Base-by-base conservation (phyloP, 2,113 vertebrate species). In the Meleagris gallopavo region DNA sequence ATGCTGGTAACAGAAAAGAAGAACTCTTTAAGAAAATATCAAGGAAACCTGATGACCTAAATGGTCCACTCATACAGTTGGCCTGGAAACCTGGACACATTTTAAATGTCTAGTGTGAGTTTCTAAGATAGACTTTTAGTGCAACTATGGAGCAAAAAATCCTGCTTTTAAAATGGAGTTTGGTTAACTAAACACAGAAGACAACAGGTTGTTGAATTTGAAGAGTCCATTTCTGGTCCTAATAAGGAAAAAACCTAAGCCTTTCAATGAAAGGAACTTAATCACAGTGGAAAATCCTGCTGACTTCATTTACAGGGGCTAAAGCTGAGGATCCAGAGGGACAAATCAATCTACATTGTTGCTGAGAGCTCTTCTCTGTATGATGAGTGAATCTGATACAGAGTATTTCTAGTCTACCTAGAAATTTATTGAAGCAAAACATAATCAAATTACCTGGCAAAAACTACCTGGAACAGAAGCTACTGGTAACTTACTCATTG, bases 1-100 rank as follows among this genome's bases (percentile, higher is more conserved):
- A 65, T 65, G 52, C 13, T 69, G 2, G 8, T 38, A 75, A 69
- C 4, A 74, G 21, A 74, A 77, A 74, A 74, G 10, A 62, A 38
- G 9, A 89, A 74, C 29, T 60, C 19, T 38, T 16, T 3, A 54
- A 71, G 76, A 79, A 66, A 2, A 4, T 60, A 67, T 7, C 9
- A 7, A 83, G 34, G 8, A 3, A 72, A 67, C 14, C 10, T 75
- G 19, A 46, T 22, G 34, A 71, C 41, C 52, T 64, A 18, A 71
- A 34, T 0, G 2, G 32, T 45, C 13, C 2, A 2, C 10, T 45
- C 58, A 66, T 4, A 58, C 4, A 70, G 15, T 11, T 40, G 69
- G 15, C 32, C 13, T 67, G 38, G 65, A 88, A 86, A 83, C 71
- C 11, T 13, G 43, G 29, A 7, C 50, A 72, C 60, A 9, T 54